Conservation (phyloP, 1,140 invertebrate genomes). For the Thaumatotibia leucotreta region DNA sequence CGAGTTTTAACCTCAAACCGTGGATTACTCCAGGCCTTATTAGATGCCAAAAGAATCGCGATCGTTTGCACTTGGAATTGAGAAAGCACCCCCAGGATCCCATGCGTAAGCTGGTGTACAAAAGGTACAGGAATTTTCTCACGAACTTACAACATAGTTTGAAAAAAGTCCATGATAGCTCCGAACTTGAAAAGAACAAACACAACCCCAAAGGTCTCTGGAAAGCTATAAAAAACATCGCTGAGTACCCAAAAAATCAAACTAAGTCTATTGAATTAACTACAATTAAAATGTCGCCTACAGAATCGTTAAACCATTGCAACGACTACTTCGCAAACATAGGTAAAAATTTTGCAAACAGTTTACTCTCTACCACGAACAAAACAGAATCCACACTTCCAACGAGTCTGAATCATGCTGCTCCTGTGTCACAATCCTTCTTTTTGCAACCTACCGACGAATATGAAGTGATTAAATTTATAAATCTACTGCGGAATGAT, state of each 20-base stretch:
- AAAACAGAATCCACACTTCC: background rate
- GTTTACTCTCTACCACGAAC: background rate
- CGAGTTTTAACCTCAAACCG: background rate
- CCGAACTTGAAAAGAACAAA: background rate
- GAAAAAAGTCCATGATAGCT: background rate
- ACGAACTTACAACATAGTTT: background rate
- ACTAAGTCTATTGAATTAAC: background rate
- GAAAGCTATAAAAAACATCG: background rate
- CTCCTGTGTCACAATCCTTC: background rate
- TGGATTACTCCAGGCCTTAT: too few species aligned
- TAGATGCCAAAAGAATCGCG: slow-evolving; percentile 3
- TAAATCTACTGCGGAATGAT: background rate
- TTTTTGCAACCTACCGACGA: slow-evolving; percentile 10
- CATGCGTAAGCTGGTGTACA: background rate
- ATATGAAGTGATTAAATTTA: background rate
- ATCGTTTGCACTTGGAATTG: background rate
- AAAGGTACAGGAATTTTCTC: slow-evolving; percentile 4
- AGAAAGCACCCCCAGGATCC: background rate
- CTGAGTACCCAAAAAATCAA: background rate
- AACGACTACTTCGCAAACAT: slow-evolving; percentile 1
- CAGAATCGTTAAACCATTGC: background rate
- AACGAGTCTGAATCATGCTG: background rate
- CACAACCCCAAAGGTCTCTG: background rate
- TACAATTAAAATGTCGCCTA: background rate
- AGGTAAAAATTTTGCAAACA: background rate